Evolutionary conservation across 2,888 invertebrate species (phyloP).

Genomic region (Pyrgus malvae): DNA sequence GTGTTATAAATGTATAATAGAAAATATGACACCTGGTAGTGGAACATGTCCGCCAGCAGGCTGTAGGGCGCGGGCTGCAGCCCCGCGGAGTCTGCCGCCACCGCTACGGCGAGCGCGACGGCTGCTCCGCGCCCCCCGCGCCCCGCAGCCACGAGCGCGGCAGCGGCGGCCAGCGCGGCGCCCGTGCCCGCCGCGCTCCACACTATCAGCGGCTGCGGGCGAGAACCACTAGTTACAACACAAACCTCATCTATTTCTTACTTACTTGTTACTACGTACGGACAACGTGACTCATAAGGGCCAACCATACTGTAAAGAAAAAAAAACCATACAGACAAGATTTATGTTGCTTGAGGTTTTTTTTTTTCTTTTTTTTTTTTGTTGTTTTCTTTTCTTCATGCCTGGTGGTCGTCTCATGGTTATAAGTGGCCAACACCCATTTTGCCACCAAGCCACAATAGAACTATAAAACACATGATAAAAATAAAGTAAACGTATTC

Average conservation of each 20-base stretch:
- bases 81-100: conserved; percentile 60
- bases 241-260: neutral
- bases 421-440: no score
- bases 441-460: no score
- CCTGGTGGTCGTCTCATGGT: no score
- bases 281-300: no score
- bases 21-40: conserved; percentile 48
- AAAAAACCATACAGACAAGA: no score
- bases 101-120: conserved; percentile 43
- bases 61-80: conserved; percentile 66
- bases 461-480: no score
- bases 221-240: neutral
- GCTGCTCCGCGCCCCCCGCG: conserved; percentile 27
- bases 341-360: no score
- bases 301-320: no score
- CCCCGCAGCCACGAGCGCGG: conserved; percentile 33
- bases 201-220: conserved; percentile 50
- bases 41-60: conserved; percentile 61
- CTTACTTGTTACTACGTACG: no score
- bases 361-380: no score
- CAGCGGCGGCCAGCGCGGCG: conserved; percentile 32
- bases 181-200: conserved; percentile 39
- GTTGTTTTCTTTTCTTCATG: no score
- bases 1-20: conserved; percentile 13
- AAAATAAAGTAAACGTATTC: no score